Base-by-base conservation (phyloP, 2,113 vertebrate species). In the Nipponia nippon region DNA sequence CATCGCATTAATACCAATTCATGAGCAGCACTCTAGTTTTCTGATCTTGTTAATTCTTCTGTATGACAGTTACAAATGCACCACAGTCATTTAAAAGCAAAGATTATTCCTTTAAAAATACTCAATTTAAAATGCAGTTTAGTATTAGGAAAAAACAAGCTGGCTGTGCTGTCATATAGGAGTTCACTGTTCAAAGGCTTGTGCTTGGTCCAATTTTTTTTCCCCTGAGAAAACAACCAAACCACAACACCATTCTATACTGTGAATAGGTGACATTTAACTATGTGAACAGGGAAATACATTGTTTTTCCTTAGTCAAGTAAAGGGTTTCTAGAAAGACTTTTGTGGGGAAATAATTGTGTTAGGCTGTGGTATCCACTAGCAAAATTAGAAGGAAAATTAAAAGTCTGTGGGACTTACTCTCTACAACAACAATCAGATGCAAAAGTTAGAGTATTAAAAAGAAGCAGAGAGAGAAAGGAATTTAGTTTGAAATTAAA, bases 401-500 rank as follows among this genome's bases (percentile, higher is more conserved):
- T 17, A 61, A 78, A 92, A 82, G 83, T 90, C 67, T 52, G 42
- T 32, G 88, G 47, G 83, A 70, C 83, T 65, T 92, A 47, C n/a
- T 93, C 91, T 92, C 61, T 95, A 94, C 88, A 89, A 66, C 25
- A 78, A 92, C 36, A 91, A 78, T 83, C 71, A 96, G 90, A 92
- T 72, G 44, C 85, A 67, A 79, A 85, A 91, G 53, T 87, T 49
- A 77, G 56, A 89, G 78, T 85, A 91, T 93, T 79, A 95, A 86
- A 80, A 89, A 71, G 78, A 61, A 97, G 89, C 91, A 91, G 71
- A 95, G 72, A 87, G 67, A 92, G n/a, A 94, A 93, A 93, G 47
- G 78, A 92, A 91, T 88, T 89, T 93, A 86, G 72, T 81, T 95
- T 93, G 77, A 83, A 42, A 73, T 77, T 61, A 70, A 47, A 66